A percentile compares a stretch with the other conserved stretches of the same genome.
Conservation (phyloP, 1,140 invertebrate genomes). For the Drosophila sproati region DNA sequence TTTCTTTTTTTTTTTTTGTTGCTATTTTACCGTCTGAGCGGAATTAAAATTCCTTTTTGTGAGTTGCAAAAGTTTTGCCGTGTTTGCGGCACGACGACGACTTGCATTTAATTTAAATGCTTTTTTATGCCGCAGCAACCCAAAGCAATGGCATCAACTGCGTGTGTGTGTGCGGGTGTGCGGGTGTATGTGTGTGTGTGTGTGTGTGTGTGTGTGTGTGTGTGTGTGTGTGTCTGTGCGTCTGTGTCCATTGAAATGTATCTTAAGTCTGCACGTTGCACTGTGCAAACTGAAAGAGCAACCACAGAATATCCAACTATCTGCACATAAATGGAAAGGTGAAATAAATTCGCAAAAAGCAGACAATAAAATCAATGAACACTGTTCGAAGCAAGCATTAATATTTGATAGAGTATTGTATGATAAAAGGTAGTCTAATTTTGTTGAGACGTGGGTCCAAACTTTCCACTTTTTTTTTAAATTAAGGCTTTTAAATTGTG, state of each 20-base stretch:
- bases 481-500: too few species aligned
- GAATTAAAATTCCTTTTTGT: conserved; percentile 54
- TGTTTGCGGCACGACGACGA: conserved; percentile 11
- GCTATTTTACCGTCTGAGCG: conserved; percentile 11
- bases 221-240: conserved; percentile 35
- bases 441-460: background rate
- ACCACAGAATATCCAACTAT: background rate
- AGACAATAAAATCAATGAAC: conserved; percentile 11
- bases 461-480: too few species aligned
- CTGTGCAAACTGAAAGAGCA: conserved; percentile 5
- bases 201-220: conserved; percentile 42
- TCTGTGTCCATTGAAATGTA: conserved; percentile 59
- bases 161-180: background rate
- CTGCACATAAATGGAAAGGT: background rate
- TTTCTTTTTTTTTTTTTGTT: conserved; percentile 7
- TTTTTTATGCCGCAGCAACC: conserved; percentile 36
- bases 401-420: background rate
- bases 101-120: conserved; percentile 69
- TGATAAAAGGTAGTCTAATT: background rate
- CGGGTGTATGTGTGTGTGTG: conserved; percentile 43
- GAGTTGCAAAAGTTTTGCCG: conserved; percentile 19
- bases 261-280: conserved; percentile 34
- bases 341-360: background rate
- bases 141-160: conserved; percentile 3
- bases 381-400: background rate